A percentile compares a stretch with the other conserved stretches of the same genome.
phyloP scores from a whole-genome alignment of 2,113 vertebrate species.

The Peromyscus maniculatus region DNA sequence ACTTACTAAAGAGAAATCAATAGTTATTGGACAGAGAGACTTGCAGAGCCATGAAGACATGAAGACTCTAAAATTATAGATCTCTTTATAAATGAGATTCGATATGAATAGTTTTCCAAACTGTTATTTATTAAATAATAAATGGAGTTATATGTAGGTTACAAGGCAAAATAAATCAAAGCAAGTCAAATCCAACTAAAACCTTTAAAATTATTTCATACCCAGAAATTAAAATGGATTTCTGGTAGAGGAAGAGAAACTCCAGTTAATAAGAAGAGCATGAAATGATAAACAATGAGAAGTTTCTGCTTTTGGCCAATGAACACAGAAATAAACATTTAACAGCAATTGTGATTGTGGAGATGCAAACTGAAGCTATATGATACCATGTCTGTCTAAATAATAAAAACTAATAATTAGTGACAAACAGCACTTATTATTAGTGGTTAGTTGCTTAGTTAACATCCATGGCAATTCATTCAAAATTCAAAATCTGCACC shows the following conservation, averaged over 20 bases:
- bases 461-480: not conserved
- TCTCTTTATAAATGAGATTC: not conserved
- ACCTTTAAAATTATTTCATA: not conserved
- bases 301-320: not conserved
- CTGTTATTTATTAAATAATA: not conserved
- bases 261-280: not conserved
- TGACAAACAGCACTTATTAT: not conserved
- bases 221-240: conserved; percentile 15
- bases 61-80: not conserved
- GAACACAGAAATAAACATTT: not conserved
- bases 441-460: not conserved
- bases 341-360: not conserved
- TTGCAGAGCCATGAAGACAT: not conserved
- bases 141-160: not conserved
- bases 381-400: not conserved
- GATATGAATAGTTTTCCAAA: not conserved
- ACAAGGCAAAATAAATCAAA: not conserved
- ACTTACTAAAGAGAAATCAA: not conserved
- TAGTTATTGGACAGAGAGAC: not conserved
- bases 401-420: not conserved
- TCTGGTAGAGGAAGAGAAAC: not conserved
- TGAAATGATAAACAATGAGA: not conserved
- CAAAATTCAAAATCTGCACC: not conserved
- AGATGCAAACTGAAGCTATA: not conserved
- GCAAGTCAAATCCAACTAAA: not conserved